Base-by-base conservation (phyloP, 2,888 invertebrate genomes). In the Eupithecia abbreviata region DNA sequence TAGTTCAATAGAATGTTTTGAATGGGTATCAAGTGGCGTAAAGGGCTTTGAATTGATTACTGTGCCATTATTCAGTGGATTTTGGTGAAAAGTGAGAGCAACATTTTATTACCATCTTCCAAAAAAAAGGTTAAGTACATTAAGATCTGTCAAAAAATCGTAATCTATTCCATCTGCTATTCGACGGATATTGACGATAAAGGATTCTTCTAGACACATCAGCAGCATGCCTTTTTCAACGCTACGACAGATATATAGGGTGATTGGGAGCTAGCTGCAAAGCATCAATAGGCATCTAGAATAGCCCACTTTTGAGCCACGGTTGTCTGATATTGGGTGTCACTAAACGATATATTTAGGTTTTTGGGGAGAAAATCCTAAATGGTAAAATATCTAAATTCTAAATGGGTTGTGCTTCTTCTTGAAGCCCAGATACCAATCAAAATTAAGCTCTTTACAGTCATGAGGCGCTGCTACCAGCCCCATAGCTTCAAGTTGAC, bases 1-100 rank as follows among this genome's bases (percentile, higher is more conserved):
- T 66, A 66, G 66, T 66, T 66, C 66, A 42, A 66, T 66, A 10
- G 6, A 66, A 66, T 66, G 62, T 62, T 62, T 62, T 62, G 62
- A 62, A 62, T 30, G 62, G 62, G 62, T 30, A 62, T 62, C 62
- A 62, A 62, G 15, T 62, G 62, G 62, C 9, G 62, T 2, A 12
- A 62, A 12, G 62, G 30, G 62, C 18, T 62, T 30, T 62, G n/a
- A 10, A 62, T 62, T 62, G 30, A 62, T 30, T 62, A 62, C 18
- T 0, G 62, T 30, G n/a, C 9, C 9, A 4, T 10, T 62, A 12
- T 62, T 30, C 4, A 30, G 10, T 30, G 18, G 18, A 18, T 18
- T 58, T 18, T 2, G 30, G 62, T 4, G 10, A 2, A 30, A 3
- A 7, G n/a, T 9, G 55, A 2, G 55, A 18, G 18, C 3, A n/a